Base-by-base conservation (phyloP, 1,140 invertebrate species). In the Chrysopa pallens region DNA sequence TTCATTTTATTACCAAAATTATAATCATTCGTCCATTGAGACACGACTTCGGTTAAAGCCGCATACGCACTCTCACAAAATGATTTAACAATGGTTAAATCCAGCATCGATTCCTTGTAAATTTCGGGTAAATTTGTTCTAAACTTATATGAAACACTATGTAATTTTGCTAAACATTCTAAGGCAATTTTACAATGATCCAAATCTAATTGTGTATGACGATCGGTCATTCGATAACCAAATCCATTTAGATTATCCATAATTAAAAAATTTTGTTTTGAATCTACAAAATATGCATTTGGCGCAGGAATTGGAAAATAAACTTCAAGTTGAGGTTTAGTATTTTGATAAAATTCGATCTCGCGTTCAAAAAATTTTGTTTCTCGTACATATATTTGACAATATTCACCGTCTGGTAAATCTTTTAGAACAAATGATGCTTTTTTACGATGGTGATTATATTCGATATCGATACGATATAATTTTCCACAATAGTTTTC, bases 141-240 rank as follows among this genome's bases (percentile, higher is more conserved):
- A 2, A 11, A 33, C 8, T 33, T 33, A 11, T 33, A 9, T 6
- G 48, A 42, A 5, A 50, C 35, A 4, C 45, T 50, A 45, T 57
- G 55, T 14, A 51, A 48, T 37, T 49, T 48, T 0, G 49, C 55
- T 9, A 57, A 31, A 35, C 49, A 44, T 36, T 39, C 33, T 8
- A 57, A 8, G 12, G 50, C 50, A 1, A 42, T 17, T 36, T 29
- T 36, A 13, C 48, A 45, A 38, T 55, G 53, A 11, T 49, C 13
- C 12, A 38, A 48, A 45, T 52, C 49, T 17, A 53, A 40, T 12
- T 46, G 44, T 38, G 43, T 42, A 9, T 48, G 35, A 39, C 47
- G 44, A 38, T 56, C 43, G 7, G 45, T 36, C 48, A 56, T 48
- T 43, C 39, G 40, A 40, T 48, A 56, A 31, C 51, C 52, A 15